Evolutionary conservation across 2,113 vertebrate species (phyloP), one percentile per base, ranked within the genome.

Genomic region (Apteryx owenii): DNA sequence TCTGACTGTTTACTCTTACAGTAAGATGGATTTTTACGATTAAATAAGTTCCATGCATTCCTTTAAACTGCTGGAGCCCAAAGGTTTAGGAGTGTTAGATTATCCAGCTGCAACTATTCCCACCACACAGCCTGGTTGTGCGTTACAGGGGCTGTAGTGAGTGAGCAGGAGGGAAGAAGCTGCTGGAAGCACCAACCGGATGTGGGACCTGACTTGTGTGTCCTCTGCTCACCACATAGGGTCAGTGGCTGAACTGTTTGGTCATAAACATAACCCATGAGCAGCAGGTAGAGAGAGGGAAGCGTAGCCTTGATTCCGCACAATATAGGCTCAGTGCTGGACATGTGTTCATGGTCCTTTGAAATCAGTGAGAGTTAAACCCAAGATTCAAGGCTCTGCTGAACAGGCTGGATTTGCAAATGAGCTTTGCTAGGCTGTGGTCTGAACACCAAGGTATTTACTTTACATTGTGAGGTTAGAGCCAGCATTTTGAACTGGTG

Each of bases 1-100:
- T 83, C 79, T 70, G 69, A 48, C 60, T 93, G 33, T 84, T 90
- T 88, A 90, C 69, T 94, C n/a, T 53, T 86, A 76, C 71, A 64
- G 62, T 29, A 79, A 86, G 89, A 88, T 61, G 72, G 64, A 85
- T 93, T 94, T 60, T 94, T 54, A 60, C 88, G 79, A 94, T 88
- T 91, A 93, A 94, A 90, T 75, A 90, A 78, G 88, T 85, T 64
- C 68, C 76, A 28, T 64, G 72, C 80, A 65, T 95, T 94, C 88
- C 61, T 88, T 75, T 65, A 78, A 91, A 86, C 42, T 76, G 69
- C 91, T 95, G 70, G 76, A 88, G 76, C 88, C 73, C 62, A 58
- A 83, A 68, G 38, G 79, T 85, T 71, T 93, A 48, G 75, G 81
- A 81, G 33, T 44, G 64, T 65, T 88, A 79, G 72, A 53, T 90